Conservation (phyloP, 1,140 invertebrate genomes). For the Drosophila parvula region DNA sequence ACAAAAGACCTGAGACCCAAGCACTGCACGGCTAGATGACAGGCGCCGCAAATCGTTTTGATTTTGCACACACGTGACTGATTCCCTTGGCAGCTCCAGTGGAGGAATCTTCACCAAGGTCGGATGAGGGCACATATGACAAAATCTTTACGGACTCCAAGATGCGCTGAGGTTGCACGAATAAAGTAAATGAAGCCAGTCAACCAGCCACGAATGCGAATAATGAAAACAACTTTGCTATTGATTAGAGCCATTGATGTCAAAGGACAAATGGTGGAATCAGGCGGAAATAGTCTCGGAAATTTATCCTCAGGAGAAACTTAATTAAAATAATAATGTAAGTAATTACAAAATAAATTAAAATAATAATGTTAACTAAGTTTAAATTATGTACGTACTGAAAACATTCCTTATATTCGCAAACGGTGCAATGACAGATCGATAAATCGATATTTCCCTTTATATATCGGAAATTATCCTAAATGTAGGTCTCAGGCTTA, state of each 20-base stretch:
- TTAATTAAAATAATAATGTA: background rate
- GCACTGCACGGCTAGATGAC: constrained; percentile 15
- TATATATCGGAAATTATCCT: too few species aligned
- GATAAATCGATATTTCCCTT: too few species aligned
- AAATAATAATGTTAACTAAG: too few species aligned
- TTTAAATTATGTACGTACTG: background rate
- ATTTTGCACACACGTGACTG: constrained; percentile 74
- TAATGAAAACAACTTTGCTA: constrained; percentile 9
- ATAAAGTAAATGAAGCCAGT: constrained; percentile 11
- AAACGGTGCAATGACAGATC: too few species aligned
- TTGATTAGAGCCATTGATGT: background rate
- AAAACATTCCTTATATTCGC: too few species aligned
- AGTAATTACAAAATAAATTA: background rate
- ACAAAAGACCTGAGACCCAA: constrained; percentile 67
- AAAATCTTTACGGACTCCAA: constrained; percentile 36
- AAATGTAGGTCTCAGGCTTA: too few species aligned
- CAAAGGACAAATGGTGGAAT: background rate
- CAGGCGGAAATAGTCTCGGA: background rate
- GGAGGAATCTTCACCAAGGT: constrained; percentile 12
- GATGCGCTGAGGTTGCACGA: constrained; percentile 33
- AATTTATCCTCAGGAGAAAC: background rate
- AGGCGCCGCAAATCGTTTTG: constrained; percentile 68
- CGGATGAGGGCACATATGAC: constrained; percentile 13
- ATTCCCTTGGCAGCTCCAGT: constrained; percentile 16
- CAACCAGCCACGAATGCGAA: background rate